Evolutionary conservation across 2,888 invertebrate genomes (phyloP).

Genomic region (Megalurothrips usitatus): DNA sequence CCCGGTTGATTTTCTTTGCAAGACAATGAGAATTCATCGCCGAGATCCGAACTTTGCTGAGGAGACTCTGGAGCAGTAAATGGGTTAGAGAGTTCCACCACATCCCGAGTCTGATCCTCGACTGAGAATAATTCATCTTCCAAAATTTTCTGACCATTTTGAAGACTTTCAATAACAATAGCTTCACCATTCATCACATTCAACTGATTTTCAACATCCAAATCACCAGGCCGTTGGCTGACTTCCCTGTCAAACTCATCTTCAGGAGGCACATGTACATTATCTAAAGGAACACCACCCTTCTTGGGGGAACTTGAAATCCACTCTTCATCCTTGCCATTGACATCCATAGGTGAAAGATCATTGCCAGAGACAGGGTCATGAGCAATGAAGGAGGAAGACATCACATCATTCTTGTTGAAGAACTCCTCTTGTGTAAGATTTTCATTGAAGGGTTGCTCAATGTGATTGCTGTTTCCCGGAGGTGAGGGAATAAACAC

Average conservation of each 20-base stretch:
- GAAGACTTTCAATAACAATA: background rate
- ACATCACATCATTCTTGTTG: slow-evolving; percentile 7
- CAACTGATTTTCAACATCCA: slow-evolving; percentile 44
- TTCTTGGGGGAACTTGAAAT: slow-evolving; percentile 71
- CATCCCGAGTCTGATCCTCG: background rate
- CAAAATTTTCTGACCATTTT: background rate
- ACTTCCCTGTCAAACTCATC: slow-evolving; percentile 63
- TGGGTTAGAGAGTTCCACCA: background rate
- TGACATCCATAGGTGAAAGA: slow-evolving; percentile 37
- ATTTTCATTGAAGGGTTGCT: slow-evolving; percentile 4
- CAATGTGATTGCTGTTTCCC: slow-evolving; percentile 34
- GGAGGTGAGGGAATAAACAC: slow-evolving; percentile 72
- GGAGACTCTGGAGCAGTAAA: background rate
- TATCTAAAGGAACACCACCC: slow-evolving; percentile 53
- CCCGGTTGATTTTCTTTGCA: background rate
- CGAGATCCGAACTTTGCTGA: background rate
- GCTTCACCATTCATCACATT: slow-evolving; percentile 21
- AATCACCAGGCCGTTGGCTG: slow-evolving; percentile 58
- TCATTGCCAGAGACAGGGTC: background rate
- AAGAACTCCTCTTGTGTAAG: background rate
- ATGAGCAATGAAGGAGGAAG: slow-evolving; percentile 3
- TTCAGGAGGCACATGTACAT: slow-evolving; percentile 54
- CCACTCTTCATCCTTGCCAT: slow-evolving; percentile 46
- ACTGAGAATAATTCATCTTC: background rate
- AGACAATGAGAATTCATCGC: background rate